Evolutionary conservation across 1,140 invertebrate species (phyloP).

Genomic region (Tribolium madens): DNA sequence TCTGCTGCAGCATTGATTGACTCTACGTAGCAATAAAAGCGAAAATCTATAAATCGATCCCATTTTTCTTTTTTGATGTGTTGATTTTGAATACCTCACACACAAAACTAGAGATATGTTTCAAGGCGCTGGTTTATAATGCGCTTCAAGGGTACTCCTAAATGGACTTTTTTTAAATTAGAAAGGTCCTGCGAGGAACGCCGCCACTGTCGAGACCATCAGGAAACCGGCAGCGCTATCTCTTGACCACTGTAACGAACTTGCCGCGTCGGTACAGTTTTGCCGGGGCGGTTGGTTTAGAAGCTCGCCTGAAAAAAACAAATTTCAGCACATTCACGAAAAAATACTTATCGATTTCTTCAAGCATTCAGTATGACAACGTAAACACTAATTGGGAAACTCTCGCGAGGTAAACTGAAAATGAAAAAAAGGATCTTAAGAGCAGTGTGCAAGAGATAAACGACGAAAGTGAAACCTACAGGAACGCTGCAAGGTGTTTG

Average conservation of each 20-base stretch:
- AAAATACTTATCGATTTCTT: neutral
- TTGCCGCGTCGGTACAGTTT: conserved; percentile 54
- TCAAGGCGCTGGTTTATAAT: conserved; percentile 36
- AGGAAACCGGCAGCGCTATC: conserved; percentile 9
- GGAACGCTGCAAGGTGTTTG: neutral
- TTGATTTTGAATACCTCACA: conserved; percentile 34
- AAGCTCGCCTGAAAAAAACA: conserved; percentile 59
- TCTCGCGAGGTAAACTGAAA: too few relatives aligned
- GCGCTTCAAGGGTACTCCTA: conserved; percentile 30
- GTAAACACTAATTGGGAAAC: neutral
- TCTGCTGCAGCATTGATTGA: conserved; percentile 50
- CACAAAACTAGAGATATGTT: conserved; percentile 24
- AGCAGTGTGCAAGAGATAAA: neutral
- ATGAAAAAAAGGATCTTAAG: neutral
- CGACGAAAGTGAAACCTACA: neutral
- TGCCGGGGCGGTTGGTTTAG: conserved; percentile 56
- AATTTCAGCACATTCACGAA: neutral
- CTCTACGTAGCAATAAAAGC: conserved; percentile 51
- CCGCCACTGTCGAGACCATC: conserved; percentile 16
- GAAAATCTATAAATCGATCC: conserved; percentile 47
- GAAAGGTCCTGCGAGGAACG: neutral
- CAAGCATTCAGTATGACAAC: neutral
- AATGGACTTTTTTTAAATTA: conserved; percentile 3
- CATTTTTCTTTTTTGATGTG: neutral
- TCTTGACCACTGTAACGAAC: conserved; percentile 12